Evolutionary conservation across 2,797 vertebrate genomes (phyloP), one percentile per base, ranked within the genome.

Genomic region (Squalus acanthias): DNA sequence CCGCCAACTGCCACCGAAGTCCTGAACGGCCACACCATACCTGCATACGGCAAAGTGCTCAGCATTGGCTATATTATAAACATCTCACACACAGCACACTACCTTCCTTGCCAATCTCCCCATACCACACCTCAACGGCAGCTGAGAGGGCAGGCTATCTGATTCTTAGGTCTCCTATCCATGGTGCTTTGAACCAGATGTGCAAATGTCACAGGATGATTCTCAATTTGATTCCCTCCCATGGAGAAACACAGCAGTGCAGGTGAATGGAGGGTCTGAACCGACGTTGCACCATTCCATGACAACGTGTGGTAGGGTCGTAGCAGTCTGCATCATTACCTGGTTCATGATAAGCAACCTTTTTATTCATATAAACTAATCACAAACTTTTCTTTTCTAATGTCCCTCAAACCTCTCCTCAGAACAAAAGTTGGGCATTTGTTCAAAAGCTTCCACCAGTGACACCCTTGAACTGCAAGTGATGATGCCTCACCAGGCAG

Each of bases 1-100:
- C 92, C 98, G 98, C 99, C 99, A 99, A 96, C 99, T 99, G 97
- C 98, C 98, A 2, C 98, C 98, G 96, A 99, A 99, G 97, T 99
- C 99, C 97, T 99, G 98, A 96, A 99, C 98, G 0, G 99, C 99
- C 96, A 99, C 99, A 0, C 99, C 98, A 12, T 99, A 99, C 97
- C 99, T 99, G 96, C 15, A 96, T 0, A 96, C 13, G 67, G 24
- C 46, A 69, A 91, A 69, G 5, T 70, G 8, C 22, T 46, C 2
- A 10, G 22, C 3, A 26, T n/a, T 92, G 89, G 29, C 60, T 17
- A 8, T 50, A 24, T 85, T 50, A 50, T 85, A 50, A 50, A 85
- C 15, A 20, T 50, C 22, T 6, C 22, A 50, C 82, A 50, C 50
- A 46, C 17, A 50, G 82, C 82, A 85, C 15, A 85, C 4, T 22